Percentiles rank a stretch among this genome's conserved stretches.
Conservation (phyloP, 2,797 vertebrate species). For the Ptychobarbus kaznakovi region DNA sequence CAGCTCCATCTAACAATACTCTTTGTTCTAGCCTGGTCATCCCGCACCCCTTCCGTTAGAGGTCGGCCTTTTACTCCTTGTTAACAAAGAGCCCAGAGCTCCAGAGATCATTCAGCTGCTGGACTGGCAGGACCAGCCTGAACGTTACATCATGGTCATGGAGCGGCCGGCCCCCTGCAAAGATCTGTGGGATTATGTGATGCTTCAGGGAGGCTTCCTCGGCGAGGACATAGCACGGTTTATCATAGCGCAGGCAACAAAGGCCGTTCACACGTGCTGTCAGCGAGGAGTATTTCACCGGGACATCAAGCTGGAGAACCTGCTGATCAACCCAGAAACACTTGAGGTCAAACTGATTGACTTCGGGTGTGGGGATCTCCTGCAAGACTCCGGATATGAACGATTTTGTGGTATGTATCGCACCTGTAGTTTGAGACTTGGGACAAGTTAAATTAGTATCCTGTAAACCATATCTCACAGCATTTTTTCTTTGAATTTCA, state of each 20-base stretch:
- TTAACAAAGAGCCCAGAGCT: neutral
- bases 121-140: neutral
- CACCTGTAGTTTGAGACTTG: no score
- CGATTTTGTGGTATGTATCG: neutral
- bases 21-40: neutral
- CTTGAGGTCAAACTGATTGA: slow-evolving; percentile 2
- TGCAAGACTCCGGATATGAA: neutral
- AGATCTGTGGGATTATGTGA: neutral
- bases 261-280: neutral
- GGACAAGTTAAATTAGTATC: neutral
- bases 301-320: neutral
- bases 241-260: neutral
- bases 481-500: neutral
- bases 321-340: neutral
- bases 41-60: neutral
- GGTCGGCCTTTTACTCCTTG: neutral
- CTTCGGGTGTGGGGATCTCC: neutral
- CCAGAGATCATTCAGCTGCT: neutral
- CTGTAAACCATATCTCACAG: neutral
- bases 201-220: neutral
- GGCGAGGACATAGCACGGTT: neutral
- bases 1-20: neutral
- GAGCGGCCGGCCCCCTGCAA: neutral
- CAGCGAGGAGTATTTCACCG: neutral
- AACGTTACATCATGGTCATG: neutral